Percentiles rank a stretch among this genome's conserved stretches.
Evolutionary conservation across 2,797 vertebrate species (phyloP).

Genomic region (Anabas testudineus): DNA sequence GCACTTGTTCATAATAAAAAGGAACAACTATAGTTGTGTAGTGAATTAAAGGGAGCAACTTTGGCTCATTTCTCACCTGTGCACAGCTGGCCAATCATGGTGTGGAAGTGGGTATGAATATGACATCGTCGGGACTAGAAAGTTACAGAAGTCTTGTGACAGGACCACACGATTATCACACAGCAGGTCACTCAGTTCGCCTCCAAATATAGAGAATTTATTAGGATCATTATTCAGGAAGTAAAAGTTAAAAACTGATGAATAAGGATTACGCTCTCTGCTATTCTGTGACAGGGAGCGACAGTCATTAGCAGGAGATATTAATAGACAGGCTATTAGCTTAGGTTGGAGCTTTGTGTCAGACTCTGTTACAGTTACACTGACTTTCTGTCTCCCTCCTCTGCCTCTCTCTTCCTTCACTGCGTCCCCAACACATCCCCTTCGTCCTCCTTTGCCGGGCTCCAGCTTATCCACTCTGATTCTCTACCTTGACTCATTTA

Average conservation of each 20-base stretch:
- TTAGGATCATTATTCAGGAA: conserved; percentile 63
- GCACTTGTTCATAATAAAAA: neutral
- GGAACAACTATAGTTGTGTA: too few species aligned
- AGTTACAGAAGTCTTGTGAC: neutral
- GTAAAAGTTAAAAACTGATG: conserved; percentile 66
- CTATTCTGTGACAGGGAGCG: conserved; percentile 59
- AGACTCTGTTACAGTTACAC: conserved; percentile 58
- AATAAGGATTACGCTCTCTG: conserved; percentile 60
- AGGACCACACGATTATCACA: conserved; percentile 20
- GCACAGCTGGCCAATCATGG: neutral
- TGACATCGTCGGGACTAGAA: too few species aligned
- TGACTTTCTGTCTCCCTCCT: conserved; percentile 36
- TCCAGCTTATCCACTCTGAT: conserved; percentile 30
- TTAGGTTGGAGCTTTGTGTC: conserved; percentile 64
- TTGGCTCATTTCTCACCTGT: neutral
- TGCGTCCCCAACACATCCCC: conserved; percentile 30
- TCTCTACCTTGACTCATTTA: conserved; percentile 52
- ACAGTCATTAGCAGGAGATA: conserved; percentile 70
- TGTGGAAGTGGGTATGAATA: neutral
- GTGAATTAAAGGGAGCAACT: too few species aligned
- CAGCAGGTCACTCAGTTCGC: conserved; percentile 38
- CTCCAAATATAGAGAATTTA: conserved; percentile 57
- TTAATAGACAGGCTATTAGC: conserved; percentile 75
- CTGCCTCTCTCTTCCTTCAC: conserved; percentile 11
- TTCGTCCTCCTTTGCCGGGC: conserved; percentile 10